Evolutionary conservation across 2,888 invertebrate genomes (phyloP).

Genomic region (Synanthedon vespiformis): DNA sequence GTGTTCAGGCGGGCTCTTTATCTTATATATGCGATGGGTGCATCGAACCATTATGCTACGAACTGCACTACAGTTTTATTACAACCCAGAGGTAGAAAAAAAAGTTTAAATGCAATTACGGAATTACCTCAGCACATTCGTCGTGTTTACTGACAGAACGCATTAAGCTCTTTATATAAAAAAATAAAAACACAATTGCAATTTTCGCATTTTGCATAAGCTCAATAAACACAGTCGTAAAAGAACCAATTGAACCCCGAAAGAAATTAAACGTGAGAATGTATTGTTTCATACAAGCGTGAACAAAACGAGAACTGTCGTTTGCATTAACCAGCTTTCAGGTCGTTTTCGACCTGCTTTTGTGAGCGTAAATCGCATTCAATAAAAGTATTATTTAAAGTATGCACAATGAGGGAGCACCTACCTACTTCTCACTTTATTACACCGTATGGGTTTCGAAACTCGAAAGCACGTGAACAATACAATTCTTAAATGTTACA

Average conservation of each 20-base stretch:
- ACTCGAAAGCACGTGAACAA: conserved; percentile 18
- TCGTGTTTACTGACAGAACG: neutral
- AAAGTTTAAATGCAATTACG: neutral
- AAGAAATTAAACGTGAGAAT: conserved; percentile 70
- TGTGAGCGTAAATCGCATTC: conserved; percentile 59
- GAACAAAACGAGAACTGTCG: conserved; percentile 59
- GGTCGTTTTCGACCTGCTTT: conserved; percentile 66
- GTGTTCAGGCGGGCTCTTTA: conserved; percentile 29
- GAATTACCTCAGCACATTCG: neutral
- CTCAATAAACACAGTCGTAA: conserved; percentile 69
- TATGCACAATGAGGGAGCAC: conserved; percentile 47
- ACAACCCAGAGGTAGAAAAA: conserved; percentile 1
- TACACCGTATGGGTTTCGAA: conserved; percentile 20
- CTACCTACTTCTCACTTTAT: conserved; percentile 14
- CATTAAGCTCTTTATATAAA: conserved; percentile 17
- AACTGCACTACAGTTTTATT: conserved; percentile 27
- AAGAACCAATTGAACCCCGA: conserved; percentile 64
- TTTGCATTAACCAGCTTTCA: conserved; percentile 62
- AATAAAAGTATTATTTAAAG: conserved; percentile 60
- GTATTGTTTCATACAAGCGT: conserved; percentile 66
- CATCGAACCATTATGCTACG: conserved; percentile 33
- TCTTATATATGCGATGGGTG: conserved; percentile 27
- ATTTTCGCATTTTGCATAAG: conserved; percentile 55
- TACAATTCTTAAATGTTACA: conserved; percentile 16
- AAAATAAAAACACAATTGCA: conserved; percentile 35